These are phyloP conservation scores for Crepidodera aurea DNA, from an alignment of 2,888 invertebrate species.

Conservation along the genomic window DNA sequence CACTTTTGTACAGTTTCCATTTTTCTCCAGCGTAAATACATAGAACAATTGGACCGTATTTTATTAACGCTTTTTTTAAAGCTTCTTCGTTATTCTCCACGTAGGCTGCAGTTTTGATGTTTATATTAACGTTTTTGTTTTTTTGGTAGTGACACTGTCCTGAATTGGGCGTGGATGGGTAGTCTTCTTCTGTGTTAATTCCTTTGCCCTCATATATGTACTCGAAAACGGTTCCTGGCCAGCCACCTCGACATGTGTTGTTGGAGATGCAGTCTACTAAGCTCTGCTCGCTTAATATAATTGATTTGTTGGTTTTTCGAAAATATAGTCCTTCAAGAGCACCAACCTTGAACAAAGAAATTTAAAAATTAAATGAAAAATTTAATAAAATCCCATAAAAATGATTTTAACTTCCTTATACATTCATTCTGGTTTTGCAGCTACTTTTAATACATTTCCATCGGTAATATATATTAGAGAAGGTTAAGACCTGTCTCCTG, in stretches of 20 bases:
- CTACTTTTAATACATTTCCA: no score
- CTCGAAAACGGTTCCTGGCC: conserved; percentile 21
- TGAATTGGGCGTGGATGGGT: conserved; percentile 20
- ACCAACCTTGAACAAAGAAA: conserved; percentile 25
- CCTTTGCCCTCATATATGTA: conserved; percentile 19
- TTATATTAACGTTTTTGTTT: conserved; percentile 19
- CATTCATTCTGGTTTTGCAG: no score
- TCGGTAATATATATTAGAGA: no score
- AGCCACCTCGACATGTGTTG: conserved; percentile 27
- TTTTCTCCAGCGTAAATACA: conserved; percentile 28
- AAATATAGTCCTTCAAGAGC: conserved; percentile 31
- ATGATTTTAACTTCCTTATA: no score
- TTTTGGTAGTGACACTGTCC: conserved; percentile 16
- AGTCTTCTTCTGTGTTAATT: conserved; percentile 27
- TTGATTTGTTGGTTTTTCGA: conserved; percentile 20
- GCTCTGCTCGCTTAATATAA: conserved; percentile 34
- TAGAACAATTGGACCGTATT: conserved; percentile 26
- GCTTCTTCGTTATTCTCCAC: conserved; percentile 13
- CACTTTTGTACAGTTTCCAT: conserved; percentile 34
- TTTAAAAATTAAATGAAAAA: no score
- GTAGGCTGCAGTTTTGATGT: background rate
- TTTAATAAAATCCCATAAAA: no score
- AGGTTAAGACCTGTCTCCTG: no score
- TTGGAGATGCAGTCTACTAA: conserved; percentile 45
- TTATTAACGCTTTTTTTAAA: conserved; percentile 22